phyloP scores from a whole-genome alignment of 1,140 invertebrate species.

The Drosophila takahashii region DNA sequence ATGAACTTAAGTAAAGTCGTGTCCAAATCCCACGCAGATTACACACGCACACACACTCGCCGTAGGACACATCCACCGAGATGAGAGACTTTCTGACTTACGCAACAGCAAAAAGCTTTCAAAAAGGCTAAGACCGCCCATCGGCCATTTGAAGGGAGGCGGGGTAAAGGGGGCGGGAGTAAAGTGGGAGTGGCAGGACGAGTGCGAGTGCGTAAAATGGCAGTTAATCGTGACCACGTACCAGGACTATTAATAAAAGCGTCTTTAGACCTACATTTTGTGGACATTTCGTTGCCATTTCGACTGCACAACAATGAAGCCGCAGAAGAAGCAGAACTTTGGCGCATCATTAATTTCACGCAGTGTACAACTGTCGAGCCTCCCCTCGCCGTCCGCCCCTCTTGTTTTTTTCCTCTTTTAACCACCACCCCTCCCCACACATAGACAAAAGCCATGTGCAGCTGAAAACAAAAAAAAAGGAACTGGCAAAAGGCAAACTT shows the following conservation, averaged over 20 bases:
- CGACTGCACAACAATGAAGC: conserved; percentile 54
- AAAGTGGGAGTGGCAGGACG: conserved; percentile 41
- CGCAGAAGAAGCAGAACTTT: conserved; percentile 64
- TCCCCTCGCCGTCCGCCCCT: conserved; percentile 16
- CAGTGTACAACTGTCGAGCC: conserved; percentile 77
- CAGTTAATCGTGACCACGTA: conserved; percentile 82
- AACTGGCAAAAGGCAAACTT: conserved; percentile 77
- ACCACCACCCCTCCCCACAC: conserved; percentile 10
- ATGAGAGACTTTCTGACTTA: conserved; percentile 73
- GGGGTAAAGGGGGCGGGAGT: not conserved
- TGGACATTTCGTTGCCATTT: conserved; percentile 69
- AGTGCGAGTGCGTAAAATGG: conserved; percentile 75
- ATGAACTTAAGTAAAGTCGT: conserved; percentile 82
- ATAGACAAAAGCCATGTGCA: conserved; percentile 54
- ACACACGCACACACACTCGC: conserved; percentile 51
- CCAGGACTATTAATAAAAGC: conserved; percentile 81
- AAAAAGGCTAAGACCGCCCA: conserved; percentile 69
- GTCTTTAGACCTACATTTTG: conserved; percentile 81
- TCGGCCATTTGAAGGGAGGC: conserved; percentile 4
- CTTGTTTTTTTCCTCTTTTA: conserved; percentile 3
- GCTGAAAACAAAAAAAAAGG: conserved; percentile 43
- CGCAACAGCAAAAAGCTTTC: conserved; percentile 82
- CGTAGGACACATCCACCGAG: conserved; percentile 10
- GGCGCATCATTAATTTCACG: conserved; percentile 81
- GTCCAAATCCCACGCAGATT: conserved; percentile 77